A percentile compares a stretch with the other conserved stretches of the same genome.
phyloP scores from a whole-genome alignment of 1,140 invertebrate species.

The Brachionus asplanchnoidis region DNA sequence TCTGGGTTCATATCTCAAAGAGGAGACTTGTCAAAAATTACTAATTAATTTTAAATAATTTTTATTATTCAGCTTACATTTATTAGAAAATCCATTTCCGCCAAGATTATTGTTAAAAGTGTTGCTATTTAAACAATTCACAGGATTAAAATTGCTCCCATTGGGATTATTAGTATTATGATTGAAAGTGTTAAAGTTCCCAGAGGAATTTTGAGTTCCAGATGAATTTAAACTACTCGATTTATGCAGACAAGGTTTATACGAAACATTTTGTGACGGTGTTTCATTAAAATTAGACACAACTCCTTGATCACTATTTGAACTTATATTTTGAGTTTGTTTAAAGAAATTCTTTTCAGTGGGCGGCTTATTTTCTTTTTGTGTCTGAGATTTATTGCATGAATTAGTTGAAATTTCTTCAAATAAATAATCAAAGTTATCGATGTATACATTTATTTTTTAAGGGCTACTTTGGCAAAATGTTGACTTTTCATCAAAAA shows the following conservation, averaged over 20 bases:
- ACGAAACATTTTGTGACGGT: background rate
- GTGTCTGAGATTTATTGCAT: background rate
- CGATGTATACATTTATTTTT: background rate
- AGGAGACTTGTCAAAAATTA: slow-evolving; percentile 8
- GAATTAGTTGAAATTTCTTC: background rate
- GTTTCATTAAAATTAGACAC: background rate
- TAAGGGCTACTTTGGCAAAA: background rate
- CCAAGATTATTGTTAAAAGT: background rate
- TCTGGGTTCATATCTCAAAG: slow-evolving; percentile 38
- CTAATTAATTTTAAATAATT: background rate
- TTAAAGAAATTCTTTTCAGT: background rate
- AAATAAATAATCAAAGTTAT: background rate
- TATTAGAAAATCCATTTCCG: background rate
- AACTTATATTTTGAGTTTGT: background rate
- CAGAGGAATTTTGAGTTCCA: background rate
- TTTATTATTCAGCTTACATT: background rate
- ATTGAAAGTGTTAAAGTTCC: background rate
- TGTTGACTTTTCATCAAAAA: background rate
- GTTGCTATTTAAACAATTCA: background rate
- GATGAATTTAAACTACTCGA: background rate
- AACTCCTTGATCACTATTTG: background rate
- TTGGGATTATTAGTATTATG: background rate
- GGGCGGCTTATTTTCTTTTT: slow-evolving; percentile 19
- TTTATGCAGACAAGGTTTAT: background rate
- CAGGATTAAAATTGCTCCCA: background rate